Conservation (phyloP, 1,140 invertebrate species). For the Drosophila melanica region DNA sequence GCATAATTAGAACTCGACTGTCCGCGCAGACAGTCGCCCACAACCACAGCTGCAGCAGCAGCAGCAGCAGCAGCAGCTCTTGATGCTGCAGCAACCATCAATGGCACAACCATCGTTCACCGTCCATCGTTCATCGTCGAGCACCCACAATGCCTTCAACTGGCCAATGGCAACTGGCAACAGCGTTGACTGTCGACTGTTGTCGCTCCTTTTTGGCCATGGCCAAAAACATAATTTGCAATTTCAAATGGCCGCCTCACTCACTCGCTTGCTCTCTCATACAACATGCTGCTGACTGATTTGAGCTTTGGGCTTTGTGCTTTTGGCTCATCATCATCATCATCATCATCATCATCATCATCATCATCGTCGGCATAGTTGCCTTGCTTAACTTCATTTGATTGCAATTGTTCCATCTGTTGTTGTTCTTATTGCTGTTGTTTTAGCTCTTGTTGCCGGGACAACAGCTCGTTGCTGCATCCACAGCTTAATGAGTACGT, state of each 20-base stretch:
- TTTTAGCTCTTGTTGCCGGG: conserved; percentile 2
- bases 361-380: background rate
- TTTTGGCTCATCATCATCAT: background rate
- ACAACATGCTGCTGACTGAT: background rate
- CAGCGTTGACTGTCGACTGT: conserved; percentile 18
- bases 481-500: conserved; percentile 3
- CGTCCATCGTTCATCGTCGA: background rate
- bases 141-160: background rate
- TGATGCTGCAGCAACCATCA: background rate
- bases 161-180: background rate
- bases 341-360: background rate
- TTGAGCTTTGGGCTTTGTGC: conserved; percentile 1
- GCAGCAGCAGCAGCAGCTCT: background rate
- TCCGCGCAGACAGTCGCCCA: conserved; percentile 15
- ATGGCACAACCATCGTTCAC: background rate
- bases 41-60: background rate
- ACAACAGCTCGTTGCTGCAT: conserved; percentile 1
- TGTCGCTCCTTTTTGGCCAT: conserved; percentile 25
- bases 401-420: conserved; percentile 27
- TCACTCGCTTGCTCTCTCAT: background rate
- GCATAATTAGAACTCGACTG: conserved; percentile 70
- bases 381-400: conserved; percentile 39
- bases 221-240: conserved; percentile 76
- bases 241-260: conserved; percentile 83
- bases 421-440: conserved; percentile 10